Base-by-base conservation (phyloP, 2,888 invertebrate species). In the Hirtodrosophila alboralis region DNA sequence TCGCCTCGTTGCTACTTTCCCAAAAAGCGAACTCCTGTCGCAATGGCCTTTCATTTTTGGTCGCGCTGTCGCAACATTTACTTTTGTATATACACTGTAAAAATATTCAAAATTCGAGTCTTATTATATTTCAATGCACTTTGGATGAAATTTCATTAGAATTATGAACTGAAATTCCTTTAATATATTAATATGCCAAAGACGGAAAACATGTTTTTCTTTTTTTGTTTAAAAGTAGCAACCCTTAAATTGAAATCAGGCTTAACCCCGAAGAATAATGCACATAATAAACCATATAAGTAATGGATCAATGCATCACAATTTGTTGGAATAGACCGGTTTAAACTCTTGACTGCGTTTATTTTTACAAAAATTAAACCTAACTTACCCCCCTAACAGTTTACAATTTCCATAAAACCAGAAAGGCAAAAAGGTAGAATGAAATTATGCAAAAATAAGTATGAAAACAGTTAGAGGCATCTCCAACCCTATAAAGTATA, bases 21-120 rank as follows among this genome's bases (percentile, higher is more conserved):
- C 58, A 78, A 79, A 76, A 71, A 43, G 13, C 13, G 41, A 67
- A 47, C 70, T 77, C 74, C 81, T 77, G 65, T 34, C 53, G 67
- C 54, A 54, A 52, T 47, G 34, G 81, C 79, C 79, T 79, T 79
- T 79, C 81, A 80, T 80, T 84, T 84, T 76, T 71, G 40, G 14
- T 48, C 27, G 56, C n/a, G n/a, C 49, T 49, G 31, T 68, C 30
- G 48, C 48, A 62, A 69, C 62, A 62, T 64, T 73, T 80, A 70
- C 67, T 67, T 70, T 76, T 58, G 36, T 21, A 34, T 31, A 43
- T 61, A 62, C 74, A 44, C 67, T 69, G 38, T 10, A 31, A 31
- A 33, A 44, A 18, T 18, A 18, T 4, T 18, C 4, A 18, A 1
- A 18, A 18, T 18, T 1, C n/a, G n/a, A n/a, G n/a, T n/a, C n/a